Percentiles rank a stretch among this genome's conserved stretches.
These are phyloP conservation scores for Trachymyrmex septentrionalis DNA, from an alignment of 1,140 invertebrate genomes.

Conservation along the genomic window DNA sequence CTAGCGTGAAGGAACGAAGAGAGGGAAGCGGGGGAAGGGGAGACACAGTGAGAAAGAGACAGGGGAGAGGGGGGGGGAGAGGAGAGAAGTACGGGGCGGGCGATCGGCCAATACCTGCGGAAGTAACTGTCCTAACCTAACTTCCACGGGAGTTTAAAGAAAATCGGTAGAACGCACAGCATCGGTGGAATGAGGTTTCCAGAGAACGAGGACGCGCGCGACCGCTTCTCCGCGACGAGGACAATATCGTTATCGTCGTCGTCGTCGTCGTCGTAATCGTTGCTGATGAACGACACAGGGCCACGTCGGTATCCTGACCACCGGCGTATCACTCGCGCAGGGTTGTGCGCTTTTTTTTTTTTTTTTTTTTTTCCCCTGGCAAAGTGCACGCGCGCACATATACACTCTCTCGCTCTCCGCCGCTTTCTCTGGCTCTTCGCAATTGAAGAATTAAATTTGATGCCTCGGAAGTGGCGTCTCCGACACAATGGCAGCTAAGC, in stretches of 20 bases:
- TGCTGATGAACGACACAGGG: neutral
- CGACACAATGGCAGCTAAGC: constrained; percentile 84
- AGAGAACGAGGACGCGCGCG: neutral
- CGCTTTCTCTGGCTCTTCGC: neutral
- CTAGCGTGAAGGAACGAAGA: constrained; percentile 4
- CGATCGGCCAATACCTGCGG: constrained; percentile 73
- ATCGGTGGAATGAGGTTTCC: neutral
- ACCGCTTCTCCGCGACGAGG: neutral
- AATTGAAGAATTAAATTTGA: constrained; percentile 80
- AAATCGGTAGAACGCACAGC: constrained; percentile 9
- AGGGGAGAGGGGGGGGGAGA: neutral
- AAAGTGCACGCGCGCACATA: neutral
- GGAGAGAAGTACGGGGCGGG: constrained; percentile 1
- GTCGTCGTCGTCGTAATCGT: neutral
- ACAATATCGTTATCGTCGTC: neutral
- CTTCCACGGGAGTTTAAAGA: constrained; percentile 68
- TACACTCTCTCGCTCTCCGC: neutral
- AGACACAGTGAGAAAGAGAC: neutral
- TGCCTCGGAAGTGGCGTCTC: constrained; percentile 83
- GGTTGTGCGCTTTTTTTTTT: neutral
- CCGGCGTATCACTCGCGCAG: constrained; percentile 20
- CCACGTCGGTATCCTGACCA: neutral
- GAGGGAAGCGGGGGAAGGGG: neutral
- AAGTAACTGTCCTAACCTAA: constrained; percentile 79
- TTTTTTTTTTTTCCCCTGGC: neutral